Percentiles rank a stretch among this genome's conserved stretches.
Evolutionary conservation across 2,113 vertebrate genomes (phyloP).

Genomic region (Muntiacus muntjak): DNA sequence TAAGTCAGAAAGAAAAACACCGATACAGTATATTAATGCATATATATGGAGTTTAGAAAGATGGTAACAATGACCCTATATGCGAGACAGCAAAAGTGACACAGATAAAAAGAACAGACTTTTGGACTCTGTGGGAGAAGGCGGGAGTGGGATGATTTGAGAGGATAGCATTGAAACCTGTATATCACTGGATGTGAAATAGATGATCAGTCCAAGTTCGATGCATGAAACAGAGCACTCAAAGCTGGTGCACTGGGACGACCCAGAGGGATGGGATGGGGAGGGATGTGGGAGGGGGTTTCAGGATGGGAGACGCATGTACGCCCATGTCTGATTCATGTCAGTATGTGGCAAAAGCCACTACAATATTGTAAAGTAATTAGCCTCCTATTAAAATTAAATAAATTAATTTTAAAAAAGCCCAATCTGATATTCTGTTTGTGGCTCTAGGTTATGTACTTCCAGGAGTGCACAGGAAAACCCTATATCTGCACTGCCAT

Average conservation of each 20-base stretch:
- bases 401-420: not conserved
- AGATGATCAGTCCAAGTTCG: not conserved
- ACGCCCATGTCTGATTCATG: not conserved
- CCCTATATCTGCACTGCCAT: not conserved
- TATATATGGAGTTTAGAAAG: not conserved
- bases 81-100: not conserved
- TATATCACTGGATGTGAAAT: not conserved
- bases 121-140: not conserved
- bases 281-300: not conserved
- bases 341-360: not conserved
- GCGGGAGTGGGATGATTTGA: not conserved
- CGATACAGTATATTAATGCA: not conserved
- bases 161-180: not conserved
- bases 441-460: not conserved
- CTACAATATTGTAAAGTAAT: not conserved
- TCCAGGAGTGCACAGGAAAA: not conserved
- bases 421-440: not conserved
- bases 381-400: not conserved
- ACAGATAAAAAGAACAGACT: not conserved
- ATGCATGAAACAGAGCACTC: not conserved
- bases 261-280: not conserved
- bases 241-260: not conserved
- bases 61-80: not conserved
- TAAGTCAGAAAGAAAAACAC: not conserved
- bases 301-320: not conserved